Base-by-base conservation (phyloP, 2,113 vertebrate genomes). In the Vulpes vulpes region DNA sequence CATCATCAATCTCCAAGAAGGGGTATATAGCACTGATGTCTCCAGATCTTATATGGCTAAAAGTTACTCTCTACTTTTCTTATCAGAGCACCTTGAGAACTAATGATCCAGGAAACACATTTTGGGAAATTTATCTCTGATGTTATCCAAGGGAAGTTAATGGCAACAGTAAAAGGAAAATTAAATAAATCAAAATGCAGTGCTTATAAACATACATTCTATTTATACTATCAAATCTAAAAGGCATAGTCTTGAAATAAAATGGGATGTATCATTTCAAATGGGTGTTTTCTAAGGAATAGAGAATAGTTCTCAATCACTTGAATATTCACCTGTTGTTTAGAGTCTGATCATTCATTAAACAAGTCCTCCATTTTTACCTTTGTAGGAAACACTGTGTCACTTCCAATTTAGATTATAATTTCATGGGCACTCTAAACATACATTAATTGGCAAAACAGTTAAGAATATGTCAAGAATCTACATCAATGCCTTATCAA, bases 401-500 rank as follows among this genome's bases (percentile, higher is more conserved):
- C 43, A 43, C 32, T 86, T 91, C 38, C 64, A 17, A 59, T 69
- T 91, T 91, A 93, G 49, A 51, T 32, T 81, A 59, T 16, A 60
- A 87, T 51, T 71, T 76, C 49, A 78, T 64, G 12, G 11, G 53
- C 32, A 35, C 11, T 82, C 5, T 86, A 62, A 71, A 69, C 20
- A 65, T 51, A 64, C 5, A 60, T n/a, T 87, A 10, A 49, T 25
- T 53, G 16, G 20, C 12, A 95, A 96, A 91, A 85, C n/a, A 82
- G 3, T 84, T 64, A 95, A 87, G 9, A 80, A 71, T 85, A 62
- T 86, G 22, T 64, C 57, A 97, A 91, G 32, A 97, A 80, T 38
- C 25, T 64, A 43, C 59, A 73, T 78, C 32, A 89, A 27, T 92
- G 86, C 80, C 5, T 94, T 81, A 65, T 23, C 10, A 8, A 43